phyloP scores from a whole-genome alignment of 2,888 invertebrate genomes.

The Hemaris fuciformis region DNA sequence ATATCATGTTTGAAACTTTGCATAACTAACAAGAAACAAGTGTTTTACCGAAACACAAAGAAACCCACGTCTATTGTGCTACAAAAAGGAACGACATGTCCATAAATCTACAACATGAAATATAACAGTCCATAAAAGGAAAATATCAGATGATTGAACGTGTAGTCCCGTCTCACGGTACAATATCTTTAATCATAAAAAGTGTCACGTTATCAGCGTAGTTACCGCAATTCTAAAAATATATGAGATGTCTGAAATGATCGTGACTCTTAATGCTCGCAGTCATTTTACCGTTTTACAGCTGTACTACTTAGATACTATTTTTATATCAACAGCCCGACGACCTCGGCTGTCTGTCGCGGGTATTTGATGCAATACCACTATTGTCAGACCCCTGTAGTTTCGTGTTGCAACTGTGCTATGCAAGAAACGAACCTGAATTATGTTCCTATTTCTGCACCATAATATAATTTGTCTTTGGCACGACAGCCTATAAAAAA shows the following conservation, averaged over 20 bases:
- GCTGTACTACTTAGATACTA: conserved; percentile 35
- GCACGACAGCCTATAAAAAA: conserved; percentile 1
- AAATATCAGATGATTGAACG: background rate
- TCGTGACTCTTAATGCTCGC: conserved; percentile 29
- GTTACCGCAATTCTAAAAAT: conserved; percentile 31
- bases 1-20: background rate
- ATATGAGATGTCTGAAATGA: conserved; percentile 24
- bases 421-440: conserved; percentile 39
- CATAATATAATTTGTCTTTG: conserved; percentile 18
- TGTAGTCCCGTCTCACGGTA: background rate
- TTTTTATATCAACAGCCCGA: conserved; percentile 43
- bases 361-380: conserved; percentile 55
- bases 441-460: conserved; percentile 26
- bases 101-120: background rate
- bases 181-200: conserved; percentile 22
- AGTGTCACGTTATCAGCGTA: conserved; percentile 26
- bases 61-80: background rate
- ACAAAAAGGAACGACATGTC: background rate
- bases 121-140: background rate
- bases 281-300: conserved; percentile 33
- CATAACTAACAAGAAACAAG: background rate
- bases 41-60: background rate
- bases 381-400: conserved; percentile 51
- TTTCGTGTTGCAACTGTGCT: conserved; percentile 43
- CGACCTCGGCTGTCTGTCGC: conserved; percentile 53